Evolutionary conservation across 2,888 invertebrate species (phyloP).

Genomic region (Zootermopsis nevadensis): DNA sequence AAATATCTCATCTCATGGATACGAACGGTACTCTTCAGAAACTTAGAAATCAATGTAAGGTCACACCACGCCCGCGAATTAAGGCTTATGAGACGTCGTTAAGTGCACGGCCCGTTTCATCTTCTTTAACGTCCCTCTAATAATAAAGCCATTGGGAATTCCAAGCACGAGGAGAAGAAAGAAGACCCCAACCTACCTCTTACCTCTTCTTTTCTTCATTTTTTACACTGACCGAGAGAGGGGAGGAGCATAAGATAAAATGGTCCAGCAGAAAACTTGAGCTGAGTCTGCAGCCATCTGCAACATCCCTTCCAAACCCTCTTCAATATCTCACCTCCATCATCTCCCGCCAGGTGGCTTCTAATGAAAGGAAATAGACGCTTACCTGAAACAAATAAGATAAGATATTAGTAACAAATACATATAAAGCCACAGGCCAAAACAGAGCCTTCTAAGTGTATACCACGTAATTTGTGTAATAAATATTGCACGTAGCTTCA

Average conservation of each 20-base stretch:
- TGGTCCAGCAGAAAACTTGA: conserved; percentile 28
- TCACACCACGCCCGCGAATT: too few relatives aligned
- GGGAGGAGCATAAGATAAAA: conserved; percentile 42
- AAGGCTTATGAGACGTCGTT: neutral
- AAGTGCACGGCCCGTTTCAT: neutral
- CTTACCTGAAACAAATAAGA: conserved; percentile 11
- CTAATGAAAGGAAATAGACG: neutral
- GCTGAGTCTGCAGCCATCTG: conserved; percentile 29
- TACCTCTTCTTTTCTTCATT: conserved; percentile 30
- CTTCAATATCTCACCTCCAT: conserved; percentile 14
- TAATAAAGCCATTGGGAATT: conserved; percentile 51
- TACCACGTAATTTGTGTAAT: too few relatives aligned
- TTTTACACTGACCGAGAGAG: conserved; percentile 39
- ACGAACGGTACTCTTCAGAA: too few relatives aligned
- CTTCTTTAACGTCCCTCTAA: conserved; percentile 40
- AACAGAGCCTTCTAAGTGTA: too few relatives aligned
- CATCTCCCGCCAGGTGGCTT: conserved; percentile 6
- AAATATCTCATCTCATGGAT: too few relatives aligned
- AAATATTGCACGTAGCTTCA: too few relatives aligned
- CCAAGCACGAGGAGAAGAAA: conserved; percentile 44
- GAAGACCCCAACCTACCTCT: conserved; percentile 22
- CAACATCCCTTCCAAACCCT: conserved; percentile 22
- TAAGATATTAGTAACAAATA: too few relatives aligned
- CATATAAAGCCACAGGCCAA: too few relatives aligned
- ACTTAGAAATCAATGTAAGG: too few relatives aligned